Conservation (phyloP, 2,888 invertebrate species). For the Pterostichus madidus region DNA sequence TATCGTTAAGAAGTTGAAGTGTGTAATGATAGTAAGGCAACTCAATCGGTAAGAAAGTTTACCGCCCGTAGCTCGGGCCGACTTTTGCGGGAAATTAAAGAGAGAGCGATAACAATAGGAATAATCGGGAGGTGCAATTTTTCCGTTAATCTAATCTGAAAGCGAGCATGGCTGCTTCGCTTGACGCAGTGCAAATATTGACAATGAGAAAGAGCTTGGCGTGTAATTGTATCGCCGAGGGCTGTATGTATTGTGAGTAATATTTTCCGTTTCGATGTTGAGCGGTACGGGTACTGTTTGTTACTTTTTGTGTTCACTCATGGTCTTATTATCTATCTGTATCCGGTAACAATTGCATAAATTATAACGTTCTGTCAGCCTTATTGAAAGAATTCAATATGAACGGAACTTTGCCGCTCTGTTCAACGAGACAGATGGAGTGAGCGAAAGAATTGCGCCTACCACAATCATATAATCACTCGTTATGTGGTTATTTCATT, state of each 20-base stretch:
- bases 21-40: slow-evolving; percentile 37
- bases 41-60: slow-evolving; percentile 47
- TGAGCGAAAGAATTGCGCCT: slow-evolving; percentile 36
- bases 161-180: slow-evolving; percentile 59
- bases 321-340: slow-evolving; percentile 63
- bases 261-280: slow-evolving; percentile 52
- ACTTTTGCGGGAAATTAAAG: slow-evolving; percentile 60
- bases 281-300: slow-evolving; percentile 39
- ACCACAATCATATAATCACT: slow-evolving; percentile 47
- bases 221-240: slow-evolving; percentile 54
- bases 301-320: slow-evolving; percentile 50
- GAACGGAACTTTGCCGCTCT: slow-evolving; percentile 9
- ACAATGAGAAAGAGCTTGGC: slow-evolving; percentile 57
- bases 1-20: slow-evolving; percentile 43
- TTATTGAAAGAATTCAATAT: slow-evolving; percentile 46
- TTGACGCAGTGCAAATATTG: slow-evolving; percentile 57
- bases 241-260: slow-evolving; percentile 60
- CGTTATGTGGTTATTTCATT: slow-evolving; percentile 25
- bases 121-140: slow-evolving; percentile 64
- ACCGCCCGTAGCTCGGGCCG: slow-evolving; percentile 38
- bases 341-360: slow-evolving; percentile 66
- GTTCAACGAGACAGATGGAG: slow-evolving; percentile 19
- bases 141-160: slow-evolving; percentile 64
- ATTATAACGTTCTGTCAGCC: slow-evolving; percentile 57
- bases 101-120: slow-evolving; percentile 66